Percentiles rank a stretch among this genome's conserved stretches.
Conservation (phyloP, 2,888 invertebrate species). For the Apodemia hepburni region DNA sequence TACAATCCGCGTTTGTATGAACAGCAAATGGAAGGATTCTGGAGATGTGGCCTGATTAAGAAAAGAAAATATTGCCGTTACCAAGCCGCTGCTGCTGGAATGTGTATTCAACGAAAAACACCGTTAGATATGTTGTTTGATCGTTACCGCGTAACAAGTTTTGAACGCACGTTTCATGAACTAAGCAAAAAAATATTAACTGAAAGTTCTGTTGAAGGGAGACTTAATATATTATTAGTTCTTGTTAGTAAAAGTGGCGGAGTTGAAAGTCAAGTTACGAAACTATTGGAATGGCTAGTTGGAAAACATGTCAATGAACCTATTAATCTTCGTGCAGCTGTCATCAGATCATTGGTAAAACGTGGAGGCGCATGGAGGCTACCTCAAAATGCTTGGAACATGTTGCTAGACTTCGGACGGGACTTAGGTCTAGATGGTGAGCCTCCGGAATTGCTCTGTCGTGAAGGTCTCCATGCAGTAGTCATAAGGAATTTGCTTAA, state of each 20-base stretch:
- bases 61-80: conserved; percentile 16
- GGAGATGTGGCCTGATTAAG: neutral
- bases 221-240: conserved; percentile 56
- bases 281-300: conserved; percentile 43
- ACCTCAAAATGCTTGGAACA: conserved; percentile 44
- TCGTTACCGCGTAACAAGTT: conserved; percentile 48
- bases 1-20: conserved; percentile 11
- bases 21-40: neutral
- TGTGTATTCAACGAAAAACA: conserved; percentile 29
- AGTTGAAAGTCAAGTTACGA: conserved; percentile 39
- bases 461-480: conserved; percentile 54
- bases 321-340: conserved; percentile 46
- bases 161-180: conserved; percentile 47
- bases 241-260: conserved; percentile 60
- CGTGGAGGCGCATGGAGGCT: conserved; percentile 53
- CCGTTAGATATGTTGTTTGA: conserved; percentile 50
- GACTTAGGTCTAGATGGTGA: conserved; percentile 54
- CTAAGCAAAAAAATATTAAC: conserved; percentile 42
- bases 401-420: conserved; percentile 45
- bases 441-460: conserved; percentile 40
- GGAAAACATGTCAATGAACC: conserved; percentile 50
- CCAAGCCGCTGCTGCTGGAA: neutral
- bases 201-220: conserved; percentile 43
- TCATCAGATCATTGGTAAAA: conserved; percentile 55
- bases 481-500: conserved; percentile 46